Evolutionary conservation across 2,888 invertebrate species (phyloP), one percentile per base, ranked within the genome.

Genomic region (Drosophila putrida): DNA sequence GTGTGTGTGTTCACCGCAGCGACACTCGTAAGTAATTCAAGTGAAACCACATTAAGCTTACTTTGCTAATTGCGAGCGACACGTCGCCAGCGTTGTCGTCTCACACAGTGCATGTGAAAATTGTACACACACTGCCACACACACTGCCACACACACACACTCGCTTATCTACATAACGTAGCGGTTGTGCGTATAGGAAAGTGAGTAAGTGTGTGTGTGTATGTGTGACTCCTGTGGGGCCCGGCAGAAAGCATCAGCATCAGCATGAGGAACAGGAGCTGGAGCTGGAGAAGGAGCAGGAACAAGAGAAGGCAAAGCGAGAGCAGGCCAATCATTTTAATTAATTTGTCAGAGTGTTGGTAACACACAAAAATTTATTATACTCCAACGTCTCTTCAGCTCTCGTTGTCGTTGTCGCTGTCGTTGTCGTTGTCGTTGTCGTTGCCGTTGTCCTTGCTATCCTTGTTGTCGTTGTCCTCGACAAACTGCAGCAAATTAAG

Each of bases 341-440:
- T 90, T 90, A 90, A 90, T 90, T 90, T 90, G 90, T 90, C 89
- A 90, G 88, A 89, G 89, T 85, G 85, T 89, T 90, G 83, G 87
- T 83, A 81, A 73, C 81, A 87, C 86, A 83, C 84, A 87, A 79
- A 87, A 88, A 89, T 84, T 81, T 83, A 81, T 89, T 86, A 88
- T 79, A 82, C 88, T 82, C 79, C 72, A 82, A 73, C 68, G 78
- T 72, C 72, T 73, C 70, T 63, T 51, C 69, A 57, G 31, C 39
- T 36, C 38, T 11, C 41, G n/a, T n/a, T 41, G 41, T 46, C 46
- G 35, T 50, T 27, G 25, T 13, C 50, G n/a, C 8, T 8, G 28
- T 5, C 28, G 5, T 28, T 5, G 35, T 41, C 53, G 10, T 53
- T 38, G 59, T 33, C 59, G 43, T 38, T 44, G 44, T 41, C 67